Base-by-base conservation (phyloP, 2,113 vertebrate genomes). In the Montifringilla adamsi region DNA sequence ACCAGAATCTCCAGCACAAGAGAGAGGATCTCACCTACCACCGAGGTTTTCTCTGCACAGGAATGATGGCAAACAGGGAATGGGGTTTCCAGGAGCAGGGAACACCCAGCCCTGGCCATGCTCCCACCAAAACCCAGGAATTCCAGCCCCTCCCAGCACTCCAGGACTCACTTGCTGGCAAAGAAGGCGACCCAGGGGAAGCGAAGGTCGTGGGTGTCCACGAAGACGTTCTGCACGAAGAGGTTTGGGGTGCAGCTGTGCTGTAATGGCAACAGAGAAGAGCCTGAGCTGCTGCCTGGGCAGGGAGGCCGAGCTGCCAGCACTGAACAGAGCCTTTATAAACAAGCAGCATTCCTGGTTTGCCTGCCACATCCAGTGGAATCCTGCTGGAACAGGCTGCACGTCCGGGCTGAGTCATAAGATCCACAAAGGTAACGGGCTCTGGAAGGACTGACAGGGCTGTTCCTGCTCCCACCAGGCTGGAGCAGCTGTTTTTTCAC, bases 151-250 rank as follows among this genome's bases (percentile, higher is more conserved):
- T 22, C 39, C 68, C 41, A 28, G 35, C 9, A 1, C 22, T 1
- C 19, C n/a, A 16, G 24, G 23, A 97, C 99, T 98, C 96, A 99
- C 99, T 99, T 99, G 99, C 99, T 99, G 94, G 99, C 99, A 21
- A 99, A 99, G 98, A 99, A 99, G 14, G 99, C 99, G 46, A 99
- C 99, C 99, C 99, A 99, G 9, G 99, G 99, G 95, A 99, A 99
- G 70, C 99, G 98, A 55, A 99, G 98, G 88, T 99, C 99, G 3
- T 99, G 99, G 0, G 99, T 99, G 94, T 99, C 99, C 97, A 99
- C 99, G 9, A 99, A 99, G 46, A 99, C 99, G 7, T 99, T 99
- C 98, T 99, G 99, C 94, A 99, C 99, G 20, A 99, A 99, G 73
- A 99, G 99, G 97, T 99, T 99, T 1, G 99, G 99, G 93, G 98